phyloP scores from a whole-genome alignment of 2,888 invertebrate species.

The Drosophila recens region DNA sequence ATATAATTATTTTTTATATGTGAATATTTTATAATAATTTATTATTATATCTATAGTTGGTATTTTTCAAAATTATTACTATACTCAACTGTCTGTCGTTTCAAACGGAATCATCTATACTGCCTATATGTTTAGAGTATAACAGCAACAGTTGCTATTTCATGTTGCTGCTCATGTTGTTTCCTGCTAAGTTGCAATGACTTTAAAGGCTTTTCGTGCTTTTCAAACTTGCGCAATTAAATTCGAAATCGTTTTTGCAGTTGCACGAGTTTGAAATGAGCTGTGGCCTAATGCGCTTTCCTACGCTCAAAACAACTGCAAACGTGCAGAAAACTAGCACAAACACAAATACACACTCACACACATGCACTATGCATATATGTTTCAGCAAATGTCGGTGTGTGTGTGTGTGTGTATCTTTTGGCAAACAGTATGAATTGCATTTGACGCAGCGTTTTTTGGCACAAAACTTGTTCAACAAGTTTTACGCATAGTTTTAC shows the following conservation, averaged over 20 bases:
- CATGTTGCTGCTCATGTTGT: background rate
- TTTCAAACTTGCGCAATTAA: conserved; percentile 30
- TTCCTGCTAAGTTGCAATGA: conserved; percentile 4
- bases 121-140: background rate
- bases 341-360: background rate
- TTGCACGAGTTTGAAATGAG: conserved; percentile 25
- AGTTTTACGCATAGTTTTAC: conserved; percentile 66
- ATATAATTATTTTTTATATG: too few relatives aligned
- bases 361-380: conserved; percentile 6
- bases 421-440: conserved; percentile 43
- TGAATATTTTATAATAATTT: too few relatives aligned
- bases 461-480: conserved; percentile 42
- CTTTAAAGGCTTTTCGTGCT: conserved; percentile 22
- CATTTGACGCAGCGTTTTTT: conserved; percentile 39
- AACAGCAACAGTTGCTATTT: conserved; percentile 16
- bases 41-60: background rate
- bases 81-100: background rate
- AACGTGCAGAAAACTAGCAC: conserved; percentile 20
- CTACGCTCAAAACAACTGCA: conserved; percentile 25
- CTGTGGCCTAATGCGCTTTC: conserved; percentile 41
- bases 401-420: conserved; percentile 14
- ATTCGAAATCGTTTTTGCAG: conserved; percentile 16
- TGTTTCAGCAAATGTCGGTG: background rate
- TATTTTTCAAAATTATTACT: background rate
- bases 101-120: background rate